Evolutionary conservation across 2,797 vertebrate species (phyloP).

Genomic region (Squalus acanthias): DNA sequence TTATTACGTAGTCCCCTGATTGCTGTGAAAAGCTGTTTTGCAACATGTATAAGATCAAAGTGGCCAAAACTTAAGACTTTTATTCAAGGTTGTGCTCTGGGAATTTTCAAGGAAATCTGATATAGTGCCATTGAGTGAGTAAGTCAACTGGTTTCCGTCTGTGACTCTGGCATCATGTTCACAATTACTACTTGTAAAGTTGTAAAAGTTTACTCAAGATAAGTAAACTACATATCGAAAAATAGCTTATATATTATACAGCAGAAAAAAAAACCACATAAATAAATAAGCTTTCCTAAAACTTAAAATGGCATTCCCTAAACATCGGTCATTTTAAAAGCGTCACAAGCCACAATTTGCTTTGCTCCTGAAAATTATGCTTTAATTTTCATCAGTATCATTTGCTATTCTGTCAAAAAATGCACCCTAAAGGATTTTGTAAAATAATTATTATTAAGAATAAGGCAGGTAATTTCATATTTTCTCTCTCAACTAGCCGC

Average conservation of each 20-base stretch:
- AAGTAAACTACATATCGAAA: neutral
- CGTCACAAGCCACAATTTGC: neutral
- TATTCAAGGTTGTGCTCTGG: slow-evolving; percentile 1
- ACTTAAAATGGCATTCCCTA: neutral
- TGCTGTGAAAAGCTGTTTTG: slow-evolving; percentile 22
- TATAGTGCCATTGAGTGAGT: neutral
- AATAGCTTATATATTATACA: neutral
- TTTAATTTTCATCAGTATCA: neutral
- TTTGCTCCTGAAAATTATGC: neutral
- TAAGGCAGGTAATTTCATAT: neutral
- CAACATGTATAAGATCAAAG: slow-evolving; percentile 33
- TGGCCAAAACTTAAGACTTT: neutral
- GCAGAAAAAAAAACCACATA: neutral
- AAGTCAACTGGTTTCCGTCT: neutral
- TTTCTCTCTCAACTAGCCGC: neutral
- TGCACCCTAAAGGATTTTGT: neutral
- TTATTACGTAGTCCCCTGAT: neutral
- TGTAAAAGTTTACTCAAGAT: neutral
- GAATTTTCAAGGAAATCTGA: neutral
- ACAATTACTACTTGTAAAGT: neutral
- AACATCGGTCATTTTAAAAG: neutral
- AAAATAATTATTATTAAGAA: neutral
- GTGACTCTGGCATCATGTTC: neutral
- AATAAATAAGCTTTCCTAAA: neutral
- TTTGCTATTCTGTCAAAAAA: neutral